Evolutionary conservation across 2,797 vertebrate species (phyloP).

Genomic region (Rhinophrynus dorsalis): DNA sequence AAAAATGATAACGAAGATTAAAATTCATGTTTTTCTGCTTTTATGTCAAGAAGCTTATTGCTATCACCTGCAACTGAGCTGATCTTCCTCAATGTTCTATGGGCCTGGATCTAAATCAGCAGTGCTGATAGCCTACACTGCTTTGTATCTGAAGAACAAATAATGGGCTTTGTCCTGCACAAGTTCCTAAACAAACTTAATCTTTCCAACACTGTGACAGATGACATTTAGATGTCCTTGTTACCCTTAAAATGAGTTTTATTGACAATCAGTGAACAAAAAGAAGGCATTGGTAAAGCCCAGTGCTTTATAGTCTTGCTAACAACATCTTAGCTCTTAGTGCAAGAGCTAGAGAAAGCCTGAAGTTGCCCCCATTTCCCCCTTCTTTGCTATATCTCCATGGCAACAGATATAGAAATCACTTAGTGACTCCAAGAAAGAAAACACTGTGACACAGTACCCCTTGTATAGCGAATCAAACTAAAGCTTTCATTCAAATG

Average conservation of each 20-base stretch:
- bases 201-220: slow-evolving; percentile 86
- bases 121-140: slow-evolving; percentile 69
- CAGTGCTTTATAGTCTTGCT: slow-evolving; percentile 81
- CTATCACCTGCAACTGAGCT: slow-evolving; percentile 78
- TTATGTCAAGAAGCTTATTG: slow-evolving; percentile 66
- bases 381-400: slow-evolving; percentile 88
- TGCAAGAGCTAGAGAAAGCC: slow-evolving; percentile 84
- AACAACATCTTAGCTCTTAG: slow-evolving; percentile 81
- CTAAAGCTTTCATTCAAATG: slow-evolving; percentile 86
- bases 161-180: slow-evolving; percentile 79
- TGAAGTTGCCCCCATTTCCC: slow-evolving; percentile 91
- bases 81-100: slow-evolving; percentile 68
- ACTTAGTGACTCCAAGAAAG: slow-evolving; percentile 93
- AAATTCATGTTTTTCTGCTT: slow-evolving; percentile 58
- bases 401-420: slow-evolving; percentile 99
- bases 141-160: slow-evolving; percentile 81
- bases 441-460: slow-evolving; percentile 92
- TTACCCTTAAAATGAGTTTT: slow-evolving; percentile 86
- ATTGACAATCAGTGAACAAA: slow-evolving; percentile 86
- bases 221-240: slow-evolving; percentile 88
- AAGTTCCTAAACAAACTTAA: slow-evolving; percentile 89
- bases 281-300: slow-evolving; percentile 79
- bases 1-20: slow-evolving; percentile 48
- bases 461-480: slow-evolving; percentile 90
- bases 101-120: slow-evolving; percentile 72